Evolutionary conservation across 2,113 vertebrate genomes (phyloP).

Genomic region (Sturnira hondurensis): DNA sequence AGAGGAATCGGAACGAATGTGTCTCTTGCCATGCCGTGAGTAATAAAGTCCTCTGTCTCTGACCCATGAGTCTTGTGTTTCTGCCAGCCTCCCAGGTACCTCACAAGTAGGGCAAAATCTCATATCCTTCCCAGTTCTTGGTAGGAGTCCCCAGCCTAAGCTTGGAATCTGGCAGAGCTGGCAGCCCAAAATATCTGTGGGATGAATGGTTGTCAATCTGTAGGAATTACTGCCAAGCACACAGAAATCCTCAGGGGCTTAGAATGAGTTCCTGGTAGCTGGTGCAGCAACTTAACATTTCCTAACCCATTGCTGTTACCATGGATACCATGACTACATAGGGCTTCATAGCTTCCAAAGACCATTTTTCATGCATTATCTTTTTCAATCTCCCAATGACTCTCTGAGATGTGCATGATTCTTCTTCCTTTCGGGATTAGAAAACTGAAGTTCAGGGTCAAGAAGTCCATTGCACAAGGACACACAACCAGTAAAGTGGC

Average conservation of each 20-base stretch:
- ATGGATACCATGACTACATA: conserved; percentile 28
- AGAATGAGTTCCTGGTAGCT: not conserved
- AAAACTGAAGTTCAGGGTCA: not conserved
- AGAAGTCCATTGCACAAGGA: not conserved
- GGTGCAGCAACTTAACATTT: not conserved
- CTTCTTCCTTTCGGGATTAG: not conserved
- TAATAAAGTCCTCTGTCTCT: not conserved
- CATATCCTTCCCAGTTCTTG: not conserved
- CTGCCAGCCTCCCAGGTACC: not conserved
- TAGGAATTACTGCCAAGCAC: not conserved
- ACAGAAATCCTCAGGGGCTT: conserved; percentile 24
- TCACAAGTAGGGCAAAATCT: not conserved
- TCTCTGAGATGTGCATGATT: not conserved
- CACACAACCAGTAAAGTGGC: not conserved
- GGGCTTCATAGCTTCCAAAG: not conserved
- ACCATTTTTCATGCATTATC: conserved; percentile 4
- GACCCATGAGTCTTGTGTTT: not conserved
- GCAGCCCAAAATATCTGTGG: not conserved
- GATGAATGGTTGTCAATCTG: not conserved
- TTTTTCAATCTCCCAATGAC: not conserved
- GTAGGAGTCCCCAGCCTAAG: not conserved
- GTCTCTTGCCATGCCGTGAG: not conserved
- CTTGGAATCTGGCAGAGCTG: not conserved
- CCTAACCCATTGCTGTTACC: not conserved
- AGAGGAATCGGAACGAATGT: not conserved